Evolutionary conservation across 2,113 vertebrate species (phyloP).

Genomic region (Micronisus gabar): DNA sequence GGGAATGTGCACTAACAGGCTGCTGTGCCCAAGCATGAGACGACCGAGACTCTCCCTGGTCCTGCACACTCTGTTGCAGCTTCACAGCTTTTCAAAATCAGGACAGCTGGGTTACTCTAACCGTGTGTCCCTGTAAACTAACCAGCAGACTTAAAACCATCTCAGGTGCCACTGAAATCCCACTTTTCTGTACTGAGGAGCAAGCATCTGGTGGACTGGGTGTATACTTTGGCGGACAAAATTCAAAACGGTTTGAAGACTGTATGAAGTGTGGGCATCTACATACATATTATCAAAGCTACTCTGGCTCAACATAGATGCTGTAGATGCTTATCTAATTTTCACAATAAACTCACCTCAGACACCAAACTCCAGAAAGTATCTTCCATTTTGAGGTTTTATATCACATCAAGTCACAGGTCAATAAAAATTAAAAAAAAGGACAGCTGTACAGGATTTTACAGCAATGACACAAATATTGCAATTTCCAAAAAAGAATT

Average conservation of each 20-base stretch:
- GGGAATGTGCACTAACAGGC: not conserved
- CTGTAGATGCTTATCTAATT: not conserved
- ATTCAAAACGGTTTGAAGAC: not conserved
- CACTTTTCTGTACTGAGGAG: not conserved
- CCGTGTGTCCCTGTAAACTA: not conserved
- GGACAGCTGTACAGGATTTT: not conserved
- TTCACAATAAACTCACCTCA: not conserved
- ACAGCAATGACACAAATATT: not conserved
- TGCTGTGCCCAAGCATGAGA: accelerated
- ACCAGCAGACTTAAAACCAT: not conserved
- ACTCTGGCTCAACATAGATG: not conserved
- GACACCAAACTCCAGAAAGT: not conserved
- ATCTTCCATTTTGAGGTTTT: not conserved
- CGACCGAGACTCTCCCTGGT: not conserved
- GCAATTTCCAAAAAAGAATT: not conserved
- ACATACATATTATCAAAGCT: not conserved
- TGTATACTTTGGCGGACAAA: not conserved
- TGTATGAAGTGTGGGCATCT: not conserved
- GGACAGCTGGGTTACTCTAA: not conserved
- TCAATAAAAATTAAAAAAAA: not conserved
- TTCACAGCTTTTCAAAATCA: not conserved
- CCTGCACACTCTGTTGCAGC: not conserved
- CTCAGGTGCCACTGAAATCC: not conserved
- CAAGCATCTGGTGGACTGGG: not conserved
- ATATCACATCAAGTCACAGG: not conserved